Conservation (phyloP, 2,113 vertebrate species). For the Cavia aperea region DNA sequence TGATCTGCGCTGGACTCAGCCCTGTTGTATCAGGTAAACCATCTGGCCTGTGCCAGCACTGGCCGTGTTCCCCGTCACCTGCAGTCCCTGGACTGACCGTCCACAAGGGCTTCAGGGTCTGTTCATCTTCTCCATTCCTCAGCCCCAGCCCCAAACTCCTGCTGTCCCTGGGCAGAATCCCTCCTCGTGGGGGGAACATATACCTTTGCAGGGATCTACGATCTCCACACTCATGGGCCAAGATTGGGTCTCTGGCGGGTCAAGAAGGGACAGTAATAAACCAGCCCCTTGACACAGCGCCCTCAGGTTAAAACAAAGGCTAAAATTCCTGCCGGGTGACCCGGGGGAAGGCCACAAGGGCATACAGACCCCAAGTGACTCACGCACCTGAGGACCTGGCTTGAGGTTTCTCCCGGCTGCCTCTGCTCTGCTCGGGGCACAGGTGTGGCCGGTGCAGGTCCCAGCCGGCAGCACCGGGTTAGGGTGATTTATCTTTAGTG, state of each 20-base stretch:
- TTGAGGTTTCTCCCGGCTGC: not conserved
- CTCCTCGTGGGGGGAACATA: not conserved
- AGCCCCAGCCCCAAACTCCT: not conserved
- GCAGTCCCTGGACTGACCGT: not conserved
- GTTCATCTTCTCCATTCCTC: not conserved
- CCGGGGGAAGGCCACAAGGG: slow-evolving; percentile 40
- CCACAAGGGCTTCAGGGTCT: not conserved
- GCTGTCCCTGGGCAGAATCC: not conserved
- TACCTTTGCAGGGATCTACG: not conserved
- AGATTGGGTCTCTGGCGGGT: not conserved
- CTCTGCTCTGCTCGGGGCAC: not conserved
- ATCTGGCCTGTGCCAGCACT: rapidly evolving
- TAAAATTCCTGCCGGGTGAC: slow-evolving; percentile 34
- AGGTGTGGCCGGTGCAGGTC: not conserved
- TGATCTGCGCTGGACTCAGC: not conserved
- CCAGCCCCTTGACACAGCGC: not conserved
- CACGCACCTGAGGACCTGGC: not conserved
- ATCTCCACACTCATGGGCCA: not conserved
- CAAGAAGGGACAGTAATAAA: not conserved
- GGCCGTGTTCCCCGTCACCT: not conserved
- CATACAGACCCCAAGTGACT: slow-evolving; percentile 7
- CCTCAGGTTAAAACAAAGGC: not conserved
- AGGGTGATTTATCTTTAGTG: not conserved
- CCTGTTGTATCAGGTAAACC: rapidly evolving
- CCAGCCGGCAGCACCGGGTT: not conserved